Conservation (phyloP, 2,888 invertebrate species). For the Tetragonula carbonaria region DNA sequence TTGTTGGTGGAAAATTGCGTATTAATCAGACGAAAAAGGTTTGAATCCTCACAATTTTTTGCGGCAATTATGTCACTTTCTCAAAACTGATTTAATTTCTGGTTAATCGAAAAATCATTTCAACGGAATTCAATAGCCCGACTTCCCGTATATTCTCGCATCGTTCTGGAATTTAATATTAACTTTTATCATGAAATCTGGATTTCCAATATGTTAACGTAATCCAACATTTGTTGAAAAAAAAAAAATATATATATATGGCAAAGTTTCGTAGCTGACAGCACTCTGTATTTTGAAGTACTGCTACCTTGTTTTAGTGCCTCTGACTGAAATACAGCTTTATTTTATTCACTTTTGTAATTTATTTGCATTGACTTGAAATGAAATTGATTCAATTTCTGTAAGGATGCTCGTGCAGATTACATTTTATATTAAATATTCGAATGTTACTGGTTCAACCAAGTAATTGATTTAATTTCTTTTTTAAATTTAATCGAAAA, state of each 20-base stretch:
- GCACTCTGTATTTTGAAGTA: too few relatives aligned
- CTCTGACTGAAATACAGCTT: too few relatives aligned
- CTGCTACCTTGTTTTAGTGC: too few relatives aligned
- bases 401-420: too few relatives aligned
- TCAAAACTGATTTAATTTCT: conserved; percentile 1
- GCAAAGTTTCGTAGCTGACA: not conserved
- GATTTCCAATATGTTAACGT: not conserved
- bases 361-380: too few relatives aligned
- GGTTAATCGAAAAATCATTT: conserved; percentile 26
- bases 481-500: too few relatives aligned
- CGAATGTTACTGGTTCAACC: too few relatives aligned
- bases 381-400: too few relatives aligned
- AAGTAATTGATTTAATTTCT: too few relatives aligned
- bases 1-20: not conserved
- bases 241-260: not conserved
- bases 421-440: too few relatives aligned
- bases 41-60: not conserved
- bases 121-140: not conserved
- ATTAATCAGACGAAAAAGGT: not conserved
- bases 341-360: too few relatives aligned
- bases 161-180: conserved; percentile 17
- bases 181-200: not conserved
- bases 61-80: conserved; percentile 1
- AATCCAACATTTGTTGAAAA: not conserved
- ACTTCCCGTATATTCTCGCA: not conserved